These are phyloP conservation scores for Ciconia boyciana DNA, from an alignment of 2,113 vertebrate species.

Conservation along the genomic window DNA sequence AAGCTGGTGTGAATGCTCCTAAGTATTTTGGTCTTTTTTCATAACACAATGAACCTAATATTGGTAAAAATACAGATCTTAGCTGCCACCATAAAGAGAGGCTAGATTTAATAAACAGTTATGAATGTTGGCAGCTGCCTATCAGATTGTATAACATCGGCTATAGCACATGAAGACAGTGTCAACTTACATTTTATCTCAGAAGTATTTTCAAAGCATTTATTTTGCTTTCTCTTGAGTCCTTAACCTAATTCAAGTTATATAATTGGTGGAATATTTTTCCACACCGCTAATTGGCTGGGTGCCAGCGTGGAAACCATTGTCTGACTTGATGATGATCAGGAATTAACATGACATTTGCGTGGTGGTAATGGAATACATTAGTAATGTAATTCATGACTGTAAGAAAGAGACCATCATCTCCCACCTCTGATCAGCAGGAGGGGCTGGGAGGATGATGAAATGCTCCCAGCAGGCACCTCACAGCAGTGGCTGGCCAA, in stretches of 20 bases:
- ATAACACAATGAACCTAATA: constrained; percentile 80
- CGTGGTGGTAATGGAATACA: constrained; percentile 90
- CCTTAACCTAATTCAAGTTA: constrained; percentile 75
- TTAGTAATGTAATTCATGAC: constrained; percentile 86
- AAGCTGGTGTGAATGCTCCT: constrained; percentile 74
- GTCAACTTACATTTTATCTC: constrained; percentile 82
- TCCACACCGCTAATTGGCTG: constrained; percentile 83
- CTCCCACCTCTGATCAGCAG: constrained; percentile 71
- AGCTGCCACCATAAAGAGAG: constrained; percentile 73
- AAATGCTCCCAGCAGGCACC: constrained; percentile 77
- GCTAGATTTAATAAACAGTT: constrained; percentile 83
- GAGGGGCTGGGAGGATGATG: constrained; percentile 77
- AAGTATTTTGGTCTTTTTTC: constrained; percentile 80
- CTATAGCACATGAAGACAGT: constrained; percentile 69
- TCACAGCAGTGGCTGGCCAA: constrained; percentile 70
- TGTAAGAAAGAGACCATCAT: constrained; percentile 79
- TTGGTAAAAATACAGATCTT: constrained; percentile 81
- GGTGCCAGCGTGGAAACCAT: constrained; percentile 80
- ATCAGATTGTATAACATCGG: constrained; percentile 78
- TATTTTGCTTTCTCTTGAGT: constrained; percentile 77
- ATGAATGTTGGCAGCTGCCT: constrained; percentile 82
- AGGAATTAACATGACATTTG: constrained; percentile 96
- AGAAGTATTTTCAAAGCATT: constrained; percentile 72
- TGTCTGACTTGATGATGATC: constrained; percentile 88
- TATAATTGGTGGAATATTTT: constrained; percentile 84